Percentiles rank a stretch among this genome's conserved stretches.
Evolutionary conservation across 2,888 invertebrate species (phyloP).

Genomic region (Cataglyphis albicans): DNA sequence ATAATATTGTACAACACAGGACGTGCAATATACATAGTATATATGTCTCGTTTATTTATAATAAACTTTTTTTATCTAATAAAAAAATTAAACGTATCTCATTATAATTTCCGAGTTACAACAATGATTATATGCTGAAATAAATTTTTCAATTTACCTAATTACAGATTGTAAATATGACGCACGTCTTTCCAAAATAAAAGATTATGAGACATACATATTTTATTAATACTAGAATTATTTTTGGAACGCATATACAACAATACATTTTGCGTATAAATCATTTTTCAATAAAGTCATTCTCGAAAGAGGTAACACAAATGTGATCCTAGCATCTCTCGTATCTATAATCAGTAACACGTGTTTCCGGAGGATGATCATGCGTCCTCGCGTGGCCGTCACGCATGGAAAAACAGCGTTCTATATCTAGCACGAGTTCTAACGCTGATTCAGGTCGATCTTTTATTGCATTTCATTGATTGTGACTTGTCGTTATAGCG

Average conservation of each 20-base stretch:
- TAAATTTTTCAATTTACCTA: neutral
- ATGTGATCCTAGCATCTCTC: conserved; percentile 18
- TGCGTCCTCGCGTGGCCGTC: conserved; percentile 69
- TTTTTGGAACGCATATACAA: neutral
- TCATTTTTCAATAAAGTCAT: conserved; percentile 23
- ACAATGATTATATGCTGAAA: neutral
- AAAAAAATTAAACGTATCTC: neutral
- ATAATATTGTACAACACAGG: neutral
- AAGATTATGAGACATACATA: neutral
- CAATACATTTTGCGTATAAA: neutral
- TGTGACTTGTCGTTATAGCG: conserved; percentile 43
- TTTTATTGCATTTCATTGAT: conserved; percentile 40
- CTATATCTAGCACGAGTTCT: conserved; percentile 63
- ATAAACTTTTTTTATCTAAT: neutral
- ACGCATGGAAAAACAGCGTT: conserved; percentile 68
- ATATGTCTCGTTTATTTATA: neutral
- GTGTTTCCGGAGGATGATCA: conserved; percentile 69
- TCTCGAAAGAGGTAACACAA: conserved; percentile 22
- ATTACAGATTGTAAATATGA: neutral
- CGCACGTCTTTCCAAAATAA: neutral
- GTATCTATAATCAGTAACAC: conserved; percentile 66
- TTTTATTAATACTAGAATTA: neutral
- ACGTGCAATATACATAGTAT: neutral
- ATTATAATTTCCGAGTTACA: neutral
- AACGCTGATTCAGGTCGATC: conserved; percentile 56